Evolutionary conservation across 2,797 vertebrate species (phyloP).

Genomic region (Ctenopoma multispine): DNA sequence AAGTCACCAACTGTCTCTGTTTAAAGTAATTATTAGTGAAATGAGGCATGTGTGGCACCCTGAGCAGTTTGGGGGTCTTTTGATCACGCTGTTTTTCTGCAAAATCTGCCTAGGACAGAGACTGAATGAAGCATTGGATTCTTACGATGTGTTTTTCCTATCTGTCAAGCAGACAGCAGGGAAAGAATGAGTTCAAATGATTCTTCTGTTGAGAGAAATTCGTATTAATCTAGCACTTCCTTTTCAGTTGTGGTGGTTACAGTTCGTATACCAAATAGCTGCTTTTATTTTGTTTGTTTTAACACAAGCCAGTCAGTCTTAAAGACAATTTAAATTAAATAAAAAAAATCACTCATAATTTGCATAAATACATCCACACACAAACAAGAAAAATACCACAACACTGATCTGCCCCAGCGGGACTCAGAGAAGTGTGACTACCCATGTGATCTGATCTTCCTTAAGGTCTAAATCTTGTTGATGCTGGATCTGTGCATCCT

Average conservation of each 20-base stretch:
- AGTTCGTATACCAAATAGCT: neutral
- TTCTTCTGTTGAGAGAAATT: neutral
- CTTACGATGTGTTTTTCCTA: neutral
- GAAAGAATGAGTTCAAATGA: constrained; percentile 3
- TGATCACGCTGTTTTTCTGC: constrained; percentile 7
- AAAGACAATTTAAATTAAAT: neutral
- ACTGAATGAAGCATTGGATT: neutral
- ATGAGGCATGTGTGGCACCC: neutral
- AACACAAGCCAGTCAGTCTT: neutral
- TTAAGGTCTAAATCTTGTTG: constrained; percentile 35
- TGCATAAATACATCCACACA: neutral
- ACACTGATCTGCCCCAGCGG: constrained; percentile 6
- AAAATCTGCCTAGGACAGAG: neutral
- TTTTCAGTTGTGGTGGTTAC: neutral
- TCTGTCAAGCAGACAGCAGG: neutral
- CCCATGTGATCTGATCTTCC: constrained; percentile 21
- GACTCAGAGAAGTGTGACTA: constrained; percentile 28
- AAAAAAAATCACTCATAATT: neutral
- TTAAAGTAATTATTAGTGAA: neutral
- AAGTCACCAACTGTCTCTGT: neutral
- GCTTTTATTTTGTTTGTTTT: neutral
- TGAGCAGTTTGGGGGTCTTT: neutral
- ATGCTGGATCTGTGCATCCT: constrained; percentile 6
- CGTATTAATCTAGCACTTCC: neutral
- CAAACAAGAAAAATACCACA: neutral